Base-by-base conservation (phyloP, 2,113 vertebrate species). In the Nothobranchius furzeri region DNA sequence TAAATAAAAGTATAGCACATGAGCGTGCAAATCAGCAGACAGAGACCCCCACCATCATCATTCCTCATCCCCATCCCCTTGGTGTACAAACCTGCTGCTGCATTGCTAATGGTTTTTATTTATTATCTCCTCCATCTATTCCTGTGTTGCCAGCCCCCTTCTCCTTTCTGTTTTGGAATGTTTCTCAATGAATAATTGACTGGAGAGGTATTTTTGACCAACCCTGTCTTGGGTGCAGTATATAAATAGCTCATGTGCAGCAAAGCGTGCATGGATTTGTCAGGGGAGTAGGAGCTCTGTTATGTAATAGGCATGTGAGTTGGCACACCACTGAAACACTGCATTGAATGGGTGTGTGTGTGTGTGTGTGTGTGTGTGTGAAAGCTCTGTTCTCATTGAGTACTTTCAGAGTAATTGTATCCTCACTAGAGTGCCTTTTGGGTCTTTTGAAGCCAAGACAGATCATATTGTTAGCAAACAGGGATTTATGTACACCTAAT, bases 281-380 rank as follows among this genome's bases (percentile, higher is more conserved):
- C 76, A 85, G 83, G 84, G 79, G 82, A 88, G 87, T 87, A 78
- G 74, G 85, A 89, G 84, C 68, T 61, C 52, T 83, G 81, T 94
- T 93, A 93, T 91, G 90, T 92, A 92, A 94, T 77, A 85, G 82
- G 82, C 90, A 91, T 91, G 92, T 92, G 90, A 92, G 87, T 75
- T 85, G 85, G 83, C 81, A 83, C 83, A 80, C 75, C 83, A 77
- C 63, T 64, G 79, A 85, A 79, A 90, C 76, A 74, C 83, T 82
- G 85, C 88, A 79, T 83, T 87, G 84, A 85, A 78, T 86, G 87
- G 59, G 75, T 73, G 81, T 78, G 87, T 30, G 87, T 74, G 62
- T 58, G 76, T 20, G 20, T 20, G 20, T 78, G 87, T 30, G 75
- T 73, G 81, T 78, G 87, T 30, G 87, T 74, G 62, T 58, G 76